Evolutionary conservation across 1,140 invertebrate genomes (phyloP), one percentile per base, ranked within the genome.

Genomic region (Saccostrea cuccullata): DNA sequence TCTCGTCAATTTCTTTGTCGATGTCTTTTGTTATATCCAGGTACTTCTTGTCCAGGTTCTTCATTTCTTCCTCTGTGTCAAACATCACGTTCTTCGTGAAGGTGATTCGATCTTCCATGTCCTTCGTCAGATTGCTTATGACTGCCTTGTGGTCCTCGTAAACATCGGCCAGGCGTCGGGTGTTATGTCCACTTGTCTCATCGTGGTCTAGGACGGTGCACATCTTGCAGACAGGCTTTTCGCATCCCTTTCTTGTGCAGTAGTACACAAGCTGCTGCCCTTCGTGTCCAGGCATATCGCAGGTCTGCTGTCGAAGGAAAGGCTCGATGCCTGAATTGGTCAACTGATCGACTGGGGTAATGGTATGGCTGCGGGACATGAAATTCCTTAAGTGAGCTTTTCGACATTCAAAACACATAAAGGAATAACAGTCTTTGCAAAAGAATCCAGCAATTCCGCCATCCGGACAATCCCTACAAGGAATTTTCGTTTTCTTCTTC

Each of bases 361-460:
- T 85, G 20, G 83, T 73, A 30, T 88, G 87, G n/a, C 60, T 56
- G 30, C 82, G 60, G 2, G 87, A 88, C 67, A 85, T 88, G n/a
- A 77, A 85, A 30, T 84, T 85, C 73, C 83, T 36, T 30, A 85
- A 40, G 56, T 88, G 87, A 20, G 82, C 83, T 85, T 85, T 85
- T n/a, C 64, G 64, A 26, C 87, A 88, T 85, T 88, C 87, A 58
- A 85, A 60, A 77, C 87, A 88, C 82, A 88, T 84, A 73, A 85
- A 88, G 0, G 82, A 55, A 23, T 85, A 88, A 26, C 87, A 88
- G 13, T 88, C 64, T 47, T 88, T 88, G 30, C 87, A 88, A n/a
- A 84, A 77, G 55, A 73, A 88, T 36, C 60, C 64, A 36, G 87
- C 87, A 9, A 55, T 58, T 8, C 83, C 83, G 8, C 26, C 12